Conservation (phyloP, 2,797 vertebrate genomes). For the Linurgus olivaceus region DNA sequence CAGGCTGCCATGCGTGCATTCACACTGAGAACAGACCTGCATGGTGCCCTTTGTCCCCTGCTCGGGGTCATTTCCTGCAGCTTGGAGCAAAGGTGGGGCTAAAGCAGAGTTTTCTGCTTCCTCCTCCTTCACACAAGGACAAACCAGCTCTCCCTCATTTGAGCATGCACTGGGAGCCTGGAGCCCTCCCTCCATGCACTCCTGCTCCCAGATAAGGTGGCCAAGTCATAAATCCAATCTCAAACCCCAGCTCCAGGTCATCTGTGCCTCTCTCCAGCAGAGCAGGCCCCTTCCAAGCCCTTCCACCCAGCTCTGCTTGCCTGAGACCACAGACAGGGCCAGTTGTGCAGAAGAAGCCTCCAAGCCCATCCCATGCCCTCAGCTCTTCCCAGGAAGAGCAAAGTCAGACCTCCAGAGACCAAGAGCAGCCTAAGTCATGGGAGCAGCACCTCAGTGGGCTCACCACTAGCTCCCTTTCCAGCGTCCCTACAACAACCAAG, state of each 20-base stretch:
- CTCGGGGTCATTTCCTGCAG: neutral
- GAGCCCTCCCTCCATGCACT: rapidly evolving
- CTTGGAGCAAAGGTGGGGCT: neutral
- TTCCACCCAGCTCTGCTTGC: neutral
- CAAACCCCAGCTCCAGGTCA: neutral
- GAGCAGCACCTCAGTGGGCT: neutral
- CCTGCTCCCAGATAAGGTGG: neutral
- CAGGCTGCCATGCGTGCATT: neutral
- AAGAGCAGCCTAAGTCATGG: neutral
- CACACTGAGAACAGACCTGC: neutral
- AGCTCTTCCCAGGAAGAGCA: neutral
- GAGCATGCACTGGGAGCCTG: rapidly evolving
- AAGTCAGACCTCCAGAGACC: neutral
- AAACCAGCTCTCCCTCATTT: neutral
- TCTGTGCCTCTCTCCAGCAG: neutral
- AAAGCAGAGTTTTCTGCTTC: neutral
- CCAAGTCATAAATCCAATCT: neutral
- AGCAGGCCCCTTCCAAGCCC: neutral
- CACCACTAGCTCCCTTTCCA: neutral
- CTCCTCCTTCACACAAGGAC: neutral
- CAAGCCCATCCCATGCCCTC: neutral
- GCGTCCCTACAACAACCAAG: neutral
- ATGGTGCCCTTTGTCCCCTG: neutral
- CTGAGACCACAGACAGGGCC: neutral
- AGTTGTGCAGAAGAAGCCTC: neutral